phyloP scores from a whole-genome alignment of 2,113 vertebrate species.

The Chionomys nivalis region DNA sequence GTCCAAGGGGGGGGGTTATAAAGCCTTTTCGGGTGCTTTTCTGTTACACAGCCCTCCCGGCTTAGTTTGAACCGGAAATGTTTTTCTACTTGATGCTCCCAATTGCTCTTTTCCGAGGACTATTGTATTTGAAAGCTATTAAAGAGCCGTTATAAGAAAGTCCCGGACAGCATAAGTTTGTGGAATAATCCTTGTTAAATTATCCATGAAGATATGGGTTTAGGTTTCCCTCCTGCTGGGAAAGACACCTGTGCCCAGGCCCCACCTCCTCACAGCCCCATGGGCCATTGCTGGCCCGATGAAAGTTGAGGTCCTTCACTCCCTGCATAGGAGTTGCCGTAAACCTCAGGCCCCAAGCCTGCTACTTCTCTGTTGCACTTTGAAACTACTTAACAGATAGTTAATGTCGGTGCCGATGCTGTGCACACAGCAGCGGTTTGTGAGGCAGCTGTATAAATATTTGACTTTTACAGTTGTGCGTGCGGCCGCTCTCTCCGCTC shows the following conservation, averaged over 20 bases:
- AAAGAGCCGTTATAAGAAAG: neutral
- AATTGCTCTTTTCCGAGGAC: neutral
- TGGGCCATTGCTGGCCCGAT: constrained; percentile 20
- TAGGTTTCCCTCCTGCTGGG: constrained; percentile 72
- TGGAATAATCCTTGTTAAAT: constrained; percentile 78
- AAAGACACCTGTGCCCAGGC: neutral
- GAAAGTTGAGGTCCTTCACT: constrained; percentile 55
- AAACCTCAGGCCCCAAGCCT: constrained; percentile 64
- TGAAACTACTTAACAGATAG: constrained; percentile 68
- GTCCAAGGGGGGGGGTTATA: neutral
- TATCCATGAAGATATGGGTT: constrained; percentile 81
- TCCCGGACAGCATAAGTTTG: constrained; percentile 66
- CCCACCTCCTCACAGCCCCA: neutral
- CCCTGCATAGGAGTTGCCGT: constrained; percentile 51
- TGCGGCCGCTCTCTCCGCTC: neutral
- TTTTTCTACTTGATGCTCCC: neutral
- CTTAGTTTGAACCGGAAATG: constrained; percentile 8
- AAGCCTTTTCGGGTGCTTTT: constrained; percentile 10
- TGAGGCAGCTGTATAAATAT: constrained; percentile 68
- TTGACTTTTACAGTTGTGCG: constrained; percentile 34
- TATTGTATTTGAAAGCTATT: constrained; percentile 44
- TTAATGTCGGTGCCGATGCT: constrained; percentile 58
- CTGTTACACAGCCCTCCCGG: neutral
- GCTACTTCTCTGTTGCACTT: constrained; percentile 61
- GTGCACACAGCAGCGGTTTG: neutral